Evolutionary conservation across 2,888 invertebrate species (phyloP), one percentile per base, ranked within the genome.

Genomic region (Iphiclides podalirius): DNA sequence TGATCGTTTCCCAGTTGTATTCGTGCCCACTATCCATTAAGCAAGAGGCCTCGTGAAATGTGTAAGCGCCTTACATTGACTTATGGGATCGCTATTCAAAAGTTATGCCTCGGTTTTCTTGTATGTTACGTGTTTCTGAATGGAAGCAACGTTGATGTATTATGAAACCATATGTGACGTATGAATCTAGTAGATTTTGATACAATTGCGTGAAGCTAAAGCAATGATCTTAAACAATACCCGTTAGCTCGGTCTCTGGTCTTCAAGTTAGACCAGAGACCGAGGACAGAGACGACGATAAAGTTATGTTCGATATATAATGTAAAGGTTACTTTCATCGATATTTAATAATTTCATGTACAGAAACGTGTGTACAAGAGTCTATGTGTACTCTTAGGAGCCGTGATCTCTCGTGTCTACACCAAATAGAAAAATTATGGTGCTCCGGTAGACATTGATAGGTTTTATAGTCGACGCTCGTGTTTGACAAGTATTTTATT

Each of bases 401-500:
- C 54, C 50, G 49, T 53, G 53, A 55, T 57, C 54, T 59, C 40
- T 56, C 63, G 60, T 63, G 61, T 47, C 54, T 52, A 47, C 35
- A 47, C 31, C 54, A 53, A 60, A 60, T 61, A 50, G 9, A 54
- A 60, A 60, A 47, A 46, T 58, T 58, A 60, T 52, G 56, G 55
- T 55, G 52, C 52, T 56, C 56, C 55, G 52, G 41, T 39, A 51
- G 53, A 50, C 53, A 58, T 55, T 58, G 58, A 58, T 61, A 60
- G 6, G 57, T 57, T 63, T 63, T 60, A 59, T 52, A 53, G 52
- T 47, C 42, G 43, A 46, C 31, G 53, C 51, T 60, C 56, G 59
- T 59, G 59, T 60, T 53, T 58, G 46, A 58, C 57, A 58, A 53
- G 43, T 58, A 60, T 51, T 55, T n/a, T n/a, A n/a, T n/a, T 57